Evolutionary conservation across 1,140 invertebrate species (phyloP).

Genomic region (Heliconius hewitsoni): DNA sequence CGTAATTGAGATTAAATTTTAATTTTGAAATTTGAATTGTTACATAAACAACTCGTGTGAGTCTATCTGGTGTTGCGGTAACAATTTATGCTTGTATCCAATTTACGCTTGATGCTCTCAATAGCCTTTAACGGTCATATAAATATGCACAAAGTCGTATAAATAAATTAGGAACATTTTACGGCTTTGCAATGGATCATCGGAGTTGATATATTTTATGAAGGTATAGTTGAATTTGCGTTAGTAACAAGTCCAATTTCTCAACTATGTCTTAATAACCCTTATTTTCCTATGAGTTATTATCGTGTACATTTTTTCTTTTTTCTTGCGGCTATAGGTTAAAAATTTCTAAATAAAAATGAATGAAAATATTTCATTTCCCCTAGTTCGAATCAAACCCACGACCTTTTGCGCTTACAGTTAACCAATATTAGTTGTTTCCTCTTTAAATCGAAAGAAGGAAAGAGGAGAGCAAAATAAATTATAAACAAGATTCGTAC

Average conservation of each 20-base stretch:
- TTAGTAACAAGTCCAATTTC: not conserved
- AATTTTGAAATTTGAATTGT: not conserved
- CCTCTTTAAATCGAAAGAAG: too few relatives aligned
- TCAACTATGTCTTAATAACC: too few relatives aligned
- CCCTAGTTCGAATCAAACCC: too few relatives aligned
- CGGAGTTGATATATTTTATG: not conserved
- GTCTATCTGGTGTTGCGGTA: not conserved
- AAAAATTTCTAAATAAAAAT: too few relatives aligned
- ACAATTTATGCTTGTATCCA: not conserved
- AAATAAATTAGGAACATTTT: not conserved
- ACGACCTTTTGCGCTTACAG: too few relatives aligned
- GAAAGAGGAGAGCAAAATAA: too few relatives aligned
- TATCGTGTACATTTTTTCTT: too few relatives aligned
- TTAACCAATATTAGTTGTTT: too few relatives aligned
- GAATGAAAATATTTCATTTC: too few relatives aligned
- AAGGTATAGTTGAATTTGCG: not conserved
- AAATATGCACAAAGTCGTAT: not conserved
- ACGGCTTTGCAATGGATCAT: not conserved
- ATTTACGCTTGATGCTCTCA: conserved; percentile 1
- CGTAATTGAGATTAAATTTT: not conserved
- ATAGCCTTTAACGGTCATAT: conserved; percentile 13
- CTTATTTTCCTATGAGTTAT: too few relatives aligned
- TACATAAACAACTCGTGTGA: not conserved
- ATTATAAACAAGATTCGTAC: too few relatives aligned
- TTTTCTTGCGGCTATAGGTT: too few relatives aligned